Evolutionary conservation across 2,888 invertebrate species (phyloP).

Genomic region (Polylopha cassiicola): DNA sequence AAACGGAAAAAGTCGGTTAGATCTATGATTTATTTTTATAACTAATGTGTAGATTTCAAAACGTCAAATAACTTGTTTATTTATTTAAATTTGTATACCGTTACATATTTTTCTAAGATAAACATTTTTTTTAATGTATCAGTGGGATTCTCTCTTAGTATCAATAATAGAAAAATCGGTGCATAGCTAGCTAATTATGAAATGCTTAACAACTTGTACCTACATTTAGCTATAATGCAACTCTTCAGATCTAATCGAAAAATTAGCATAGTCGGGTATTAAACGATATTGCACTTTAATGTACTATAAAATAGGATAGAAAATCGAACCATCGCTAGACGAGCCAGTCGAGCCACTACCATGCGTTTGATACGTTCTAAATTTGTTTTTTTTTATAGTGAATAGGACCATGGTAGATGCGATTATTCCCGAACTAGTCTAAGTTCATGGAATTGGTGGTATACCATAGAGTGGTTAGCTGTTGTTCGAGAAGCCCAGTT

Average conservation of each 20-base stretch:
- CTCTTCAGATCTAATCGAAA: conserved; percentile 38
- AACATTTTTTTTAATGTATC: too few relatives aligned
- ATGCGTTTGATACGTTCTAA: conserved; percentile 31
- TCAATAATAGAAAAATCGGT: too few relatives aligned
- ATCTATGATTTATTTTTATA: too few relatives aligned
- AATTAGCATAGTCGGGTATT: conserved; percentile 48
- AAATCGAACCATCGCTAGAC: conserved; percentile 33
- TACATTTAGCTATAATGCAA: too few relatives aligned
- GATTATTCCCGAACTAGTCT: conserved; percentile 26
- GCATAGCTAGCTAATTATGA: conserved; percentile 51
- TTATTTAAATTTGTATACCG: too few relatives aligned
- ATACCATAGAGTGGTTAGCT: conserved; percentile 8
- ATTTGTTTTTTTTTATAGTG: conserved; percentile 33
- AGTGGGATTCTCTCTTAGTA: too few relatives aligned
- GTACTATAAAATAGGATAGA: conserved; percentile 50
- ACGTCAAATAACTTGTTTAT: too few relatives aligned
- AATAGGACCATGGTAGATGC: conserved; percentile 35
- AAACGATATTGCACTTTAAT: conserved; percentile 46
- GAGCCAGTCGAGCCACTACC: conserved; percentile 29
- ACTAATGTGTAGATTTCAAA: too few relatives aligned
- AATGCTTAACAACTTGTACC: too few relatives aligned
- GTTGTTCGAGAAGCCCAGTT: conserved; percentile 18
- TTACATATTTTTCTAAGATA: too few relatives aligned
- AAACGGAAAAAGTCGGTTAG: too few relatives aligned
- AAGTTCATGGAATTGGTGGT: conserved; percentile 7